Base-by-base conservation (phyloP, 2,888 invertebrate genomes). In the Ochropleura leucogaster region DNA sequence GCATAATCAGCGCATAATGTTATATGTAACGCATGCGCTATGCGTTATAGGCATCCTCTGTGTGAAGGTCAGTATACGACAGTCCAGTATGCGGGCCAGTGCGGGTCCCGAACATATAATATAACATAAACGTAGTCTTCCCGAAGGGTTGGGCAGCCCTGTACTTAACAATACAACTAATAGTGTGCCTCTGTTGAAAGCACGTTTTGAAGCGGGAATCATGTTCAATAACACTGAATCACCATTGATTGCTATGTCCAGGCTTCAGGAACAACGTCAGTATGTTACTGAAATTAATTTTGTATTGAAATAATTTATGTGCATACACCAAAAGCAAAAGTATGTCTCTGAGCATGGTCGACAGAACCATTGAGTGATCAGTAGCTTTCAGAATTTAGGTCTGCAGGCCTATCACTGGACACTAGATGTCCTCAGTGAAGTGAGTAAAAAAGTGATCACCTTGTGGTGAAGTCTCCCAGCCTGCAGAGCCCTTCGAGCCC, bases 401-500 rank as follows among this genome's bases (percentile, higher is more conserved):
- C 20, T 30, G 6, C 12, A 30, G 57, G 30, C 7, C 3, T 57
- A 14, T 14, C 7, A n/a, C 12, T 3, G 55, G 18, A 44, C 7
- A 49, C 18, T 18, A 18, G n/a, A 30, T 30, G 30, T 30, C 30
- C 1, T 16, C 18, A 30, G 6, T 14, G 30, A 9, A 16, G n/a
- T 20, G 12, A 20, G 9, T 47, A 1, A 10, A 3, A 40, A 3
- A 4, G 4, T 1, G 2, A 0, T 0, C 1, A 95, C 96, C 96
- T 97, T 42, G 97, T 96, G 72, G 97, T 97, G 68, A 99, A 92
- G 90, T 99, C 99, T 0, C 99, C 99, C 7, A 98, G 90, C 55
- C 97, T 96, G 88, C 98, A 98, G 68, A 97, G 95, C 4, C 97
- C 97, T 53, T 97, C 95, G 44, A 97, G 90, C 0, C 97, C 96